Conservation (phyloP, 1,140 invertebrate species). For the Lepidurus arcticus region DNA sequence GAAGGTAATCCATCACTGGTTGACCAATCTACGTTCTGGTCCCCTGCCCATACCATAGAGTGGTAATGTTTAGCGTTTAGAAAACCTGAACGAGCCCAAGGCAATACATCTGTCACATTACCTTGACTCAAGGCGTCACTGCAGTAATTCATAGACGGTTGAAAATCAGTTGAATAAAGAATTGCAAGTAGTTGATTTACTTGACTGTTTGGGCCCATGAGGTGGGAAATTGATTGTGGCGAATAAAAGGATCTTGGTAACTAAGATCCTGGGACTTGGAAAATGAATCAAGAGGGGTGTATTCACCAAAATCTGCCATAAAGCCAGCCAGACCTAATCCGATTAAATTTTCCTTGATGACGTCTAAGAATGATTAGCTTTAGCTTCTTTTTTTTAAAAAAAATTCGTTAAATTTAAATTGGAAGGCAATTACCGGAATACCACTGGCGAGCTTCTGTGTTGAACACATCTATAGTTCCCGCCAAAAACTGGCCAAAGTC, state of each 20-base stretch:
- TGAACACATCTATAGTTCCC: constrained; percentile 45
- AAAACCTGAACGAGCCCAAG: constrained; percentile 44
- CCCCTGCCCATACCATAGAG: constrained; percentile 46
- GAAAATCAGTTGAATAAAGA: neutral
- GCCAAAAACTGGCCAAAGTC: constrained; percentile 46
- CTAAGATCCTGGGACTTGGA: constrained; percentile 37
- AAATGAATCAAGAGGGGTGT: constrained; percentile 41
- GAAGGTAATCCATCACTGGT: constrained; percentile 44
- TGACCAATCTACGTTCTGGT: constrained; percentile 47
- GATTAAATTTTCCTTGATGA: constrained; percentile 45
- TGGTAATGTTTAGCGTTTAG: constrained; percentile 41
- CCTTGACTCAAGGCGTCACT: constrained; percentile 42
- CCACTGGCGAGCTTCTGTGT: constrained; percentile 42
- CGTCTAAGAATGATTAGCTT: constrained; percentile 34
- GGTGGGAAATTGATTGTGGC: constrained; percentile 35
- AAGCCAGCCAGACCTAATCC: constrained; percentile 45
- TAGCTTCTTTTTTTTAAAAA: neutral
- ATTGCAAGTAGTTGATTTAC: constrained; percentile 1
- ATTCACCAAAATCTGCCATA: constrained; percentile 50
- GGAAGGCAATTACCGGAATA: constrained; percentile 42
- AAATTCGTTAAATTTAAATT: neutral
- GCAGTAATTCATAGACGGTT: neutral
- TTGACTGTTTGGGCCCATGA: constrained; percentile 35
- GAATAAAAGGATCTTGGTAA: constrained; percentile 26
- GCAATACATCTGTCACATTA: constrained; percentile 40